Conservation (phyloP, 2,888 invertebrate species). For the Calameuta idolon region DNA sequence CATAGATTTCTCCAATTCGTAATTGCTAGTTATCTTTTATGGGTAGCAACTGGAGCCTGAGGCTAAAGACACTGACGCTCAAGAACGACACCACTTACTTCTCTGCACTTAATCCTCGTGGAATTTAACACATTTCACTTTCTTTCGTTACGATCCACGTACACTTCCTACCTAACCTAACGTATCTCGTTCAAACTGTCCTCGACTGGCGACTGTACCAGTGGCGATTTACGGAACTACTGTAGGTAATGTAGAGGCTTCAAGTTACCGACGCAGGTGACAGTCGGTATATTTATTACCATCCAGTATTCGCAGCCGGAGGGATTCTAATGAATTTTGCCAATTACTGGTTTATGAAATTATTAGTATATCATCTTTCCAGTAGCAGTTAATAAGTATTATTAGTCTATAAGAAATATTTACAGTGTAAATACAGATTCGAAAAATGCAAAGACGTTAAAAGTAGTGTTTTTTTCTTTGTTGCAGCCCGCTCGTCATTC, state of each 20-base stretch:
- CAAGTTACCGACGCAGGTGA: neutral
- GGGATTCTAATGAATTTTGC: neutral
- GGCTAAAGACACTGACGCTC: neutral
- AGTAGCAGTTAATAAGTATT: neutral
- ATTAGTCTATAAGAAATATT: neutral
- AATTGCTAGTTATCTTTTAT: conserved; percentile 2
- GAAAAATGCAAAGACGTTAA: neutral
- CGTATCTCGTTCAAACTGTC: neutral
- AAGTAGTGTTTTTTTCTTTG: conserved; percentile 36
- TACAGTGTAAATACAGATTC: neutral
- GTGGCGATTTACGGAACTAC: neutral
- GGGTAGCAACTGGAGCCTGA: neutral
- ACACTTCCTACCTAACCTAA: neutral
- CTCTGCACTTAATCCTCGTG: neutral
- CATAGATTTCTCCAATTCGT: conserved; percentile 25
- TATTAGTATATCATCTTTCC: neutral
- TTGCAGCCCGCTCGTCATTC: conserved; percentile 91
- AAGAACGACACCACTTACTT: neutral
- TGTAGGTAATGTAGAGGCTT: neutral
- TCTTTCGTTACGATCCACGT: neutral
- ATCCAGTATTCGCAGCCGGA: neutral
- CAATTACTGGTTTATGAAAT: neutral
- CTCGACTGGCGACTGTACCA: neutral
- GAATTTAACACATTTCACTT: neutral
- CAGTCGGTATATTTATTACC: neutral